Base-by-base conservation (phyloP, 64 coral and sea anemone species). In the Dendrophyllia cribrosa region DNA sequence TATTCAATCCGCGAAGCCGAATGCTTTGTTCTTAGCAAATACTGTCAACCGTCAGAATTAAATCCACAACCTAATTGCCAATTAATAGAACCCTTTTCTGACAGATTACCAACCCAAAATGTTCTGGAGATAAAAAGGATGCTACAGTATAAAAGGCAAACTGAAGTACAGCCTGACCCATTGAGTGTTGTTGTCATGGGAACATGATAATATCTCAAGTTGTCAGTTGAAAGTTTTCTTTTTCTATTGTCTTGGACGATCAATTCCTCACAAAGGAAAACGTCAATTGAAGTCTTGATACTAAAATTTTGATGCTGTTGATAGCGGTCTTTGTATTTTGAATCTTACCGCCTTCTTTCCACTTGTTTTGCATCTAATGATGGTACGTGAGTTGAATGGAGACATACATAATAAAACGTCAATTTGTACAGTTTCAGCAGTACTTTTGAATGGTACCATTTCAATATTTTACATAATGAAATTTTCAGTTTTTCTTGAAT, bases 171-270 rank as follows among this genome's bases (percentile, higher is more conserved):
- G 1, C 19, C 4, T 13, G 19, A 13, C 1, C 61, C 12, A 77
- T 11, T 4, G 16, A 46, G 43, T n/a, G 15, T 23, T 47, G 43
- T 65, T 68, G 43, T 14, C 43, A 67, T 49, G 20, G 80, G 9
- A 67, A 84, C 61, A 9, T 4, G 80, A 84, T 84, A 84, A 51
- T 10, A 20, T 60, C 55, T 80, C 11, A 43, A 43, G 44, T 51
- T 68, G 80, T 66, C 47, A 68, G 43, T 11, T 20, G 46, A 49
- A 49, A 5, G 21, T 51, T 51, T 68, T 64, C 23, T 21, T 84
- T 48, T 25, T 79, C 11, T 14, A 44, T 45, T 51, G 72, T 44
- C 70, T 11, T 5, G 70, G 8, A 9, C 67, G 4, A 43, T 46
- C 4, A 17, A 47, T 46, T 49, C 1, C 4, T 75, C 19, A 75